These are phyloP conservation scores for Amphipoea oculea DNA, from an alignment of 2,888 invertebrate species.

Conservation along the genomic window DNA sequence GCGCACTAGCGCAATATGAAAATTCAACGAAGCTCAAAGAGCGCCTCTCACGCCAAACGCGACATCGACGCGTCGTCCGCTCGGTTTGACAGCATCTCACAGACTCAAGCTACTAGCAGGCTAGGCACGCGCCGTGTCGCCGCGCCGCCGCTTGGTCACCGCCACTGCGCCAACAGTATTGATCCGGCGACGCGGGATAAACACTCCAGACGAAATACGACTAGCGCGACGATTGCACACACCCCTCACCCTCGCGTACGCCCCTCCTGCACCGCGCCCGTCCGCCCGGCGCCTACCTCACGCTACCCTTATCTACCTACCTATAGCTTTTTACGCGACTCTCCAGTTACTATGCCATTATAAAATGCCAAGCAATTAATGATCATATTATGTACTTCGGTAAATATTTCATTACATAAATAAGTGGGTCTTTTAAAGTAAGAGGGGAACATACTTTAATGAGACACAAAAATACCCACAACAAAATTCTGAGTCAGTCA, in stretches of 20 bases:
- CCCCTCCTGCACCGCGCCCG: conserved; percentile 81
- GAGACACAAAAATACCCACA: neutral
- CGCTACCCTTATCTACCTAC: conserved; percentile 73
- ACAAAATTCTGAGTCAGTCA: conserved; percentile 1
- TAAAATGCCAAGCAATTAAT: conserved; percentile 44
- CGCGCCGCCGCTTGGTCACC: conserved; percentile 88
- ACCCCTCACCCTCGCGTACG: conserved; percentile 80
- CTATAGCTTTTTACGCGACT: conserved; percentile 69
- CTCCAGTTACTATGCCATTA: conserved; percentile 79
- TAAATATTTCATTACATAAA: conserved; percentile 11
- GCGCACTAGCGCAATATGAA: conserved; percentile 87
- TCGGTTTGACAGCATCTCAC: conserved; percentile 89
- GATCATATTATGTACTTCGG: neutral
- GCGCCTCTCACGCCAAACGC: conserved; percentile 89
- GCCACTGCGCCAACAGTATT: conserved; percentile 90
- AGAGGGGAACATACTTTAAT: neutral
- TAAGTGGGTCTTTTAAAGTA: neutral
- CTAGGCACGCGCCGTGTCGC: conserved; percentile 85
- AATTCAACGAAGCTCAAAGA: conserved; percentile 86
- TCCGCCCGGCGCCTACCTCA: conserved; percentile 74
- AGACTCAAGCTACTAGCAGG: conserved; percentile 84
- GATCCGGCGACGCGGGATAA: conserved; percentile 90
- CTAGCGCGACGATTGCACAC: conserved; percentile 88
- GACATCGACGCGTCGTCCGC: conserved; percentile 89
- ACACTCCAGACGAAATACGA: conserved; percentile 91